Evolutionary conservation across 2,888 invertebrate genomes (phyloP).

Genomic region (Byasa hedistus): DNA sequence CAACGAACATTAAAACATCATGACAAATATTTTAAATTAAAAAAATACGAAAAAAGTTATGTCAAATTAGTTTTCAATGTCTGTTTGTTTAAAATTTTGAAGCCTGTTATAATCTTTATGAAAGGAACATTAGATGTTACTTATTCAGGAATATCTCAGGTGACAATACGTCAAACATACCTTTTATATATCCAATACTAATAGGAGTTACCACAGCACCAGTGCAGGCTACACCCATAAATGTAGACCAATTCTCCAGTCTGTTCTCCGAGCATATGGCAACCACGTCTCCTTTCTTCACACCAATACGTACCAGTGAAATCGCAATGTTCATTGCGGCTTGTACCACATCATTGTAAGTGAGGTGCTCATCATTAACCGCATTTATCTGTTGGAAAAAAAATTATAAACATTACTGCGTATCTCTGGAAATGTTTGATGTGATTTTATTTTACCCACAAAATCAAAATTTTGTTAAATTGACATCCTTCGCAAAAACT

Average conservation of each 20-base stretch:
- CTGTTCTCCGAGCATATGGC: conserved; percentile 42
- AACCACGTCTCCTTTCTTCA: conserved; percentile 40
- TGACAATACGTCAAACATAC: conserved; percentile 3
- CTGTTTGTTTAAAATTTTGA: too few species aligned
- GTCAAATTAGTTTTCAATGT: not conserved
- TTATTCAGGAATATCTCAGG: not conserved
- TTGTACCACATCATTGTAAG: conserved; percentile 33
- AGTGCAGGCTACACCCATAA: conserved; percentile 39
- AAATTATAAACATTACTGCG: too few species aligned
- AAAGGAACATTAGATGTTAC: not conserved
- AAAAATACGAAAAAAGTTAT: not conserved
- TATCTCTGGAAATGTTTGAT: too few species aligned
- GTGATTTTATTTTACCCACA: too few species aligned
- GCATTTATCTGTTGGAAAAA: conserved; percentile 15
- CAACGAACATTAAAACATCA: too few species aligned
- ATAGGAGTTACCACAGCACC: conserved; percentile 33
- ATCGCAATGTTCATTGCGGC: conserved; percentile 32
- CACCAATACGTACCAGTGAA: conserved; percentile 30
- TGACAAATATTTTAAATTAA: too few species aligned
- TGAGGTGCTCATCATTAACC: conserved; percentile 8
- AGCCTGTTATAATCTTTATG: not conserved
- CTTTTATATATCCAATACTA: conserved; percentile 30
- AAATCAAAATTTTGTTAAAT: too few species aligned
- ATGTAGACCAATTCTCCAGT: conserved; percentile 38
- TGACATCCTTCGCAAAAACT: too few species aligned